phyloP scores from a whole-genome alignment of 2,888 invertebrate genomes.

The Fissipunctia ypsillon region DNA sequence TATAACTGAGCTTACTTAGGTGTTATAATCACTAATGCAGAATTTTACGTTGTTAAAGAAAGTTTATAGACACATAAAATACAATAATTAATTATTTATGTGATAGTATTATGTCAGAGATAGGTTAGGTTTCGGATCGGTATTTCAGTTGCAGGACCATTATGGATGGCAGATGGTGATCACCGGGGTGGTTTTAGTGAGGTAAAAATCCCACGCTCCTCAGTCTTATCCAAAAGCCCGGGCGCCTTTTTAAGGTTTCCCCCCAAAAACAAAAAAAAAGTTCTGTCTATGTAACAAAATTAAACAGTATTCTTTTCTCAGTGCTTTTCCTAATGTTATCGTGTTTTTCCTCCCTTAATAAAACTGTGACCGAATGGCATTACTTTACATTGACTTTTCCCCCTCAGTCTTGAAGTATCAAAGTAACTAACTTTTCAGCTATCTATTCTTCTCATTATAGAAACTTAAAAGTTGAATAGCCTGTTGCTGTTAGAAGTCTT shows the following conservation, averaged over 20 bases:
- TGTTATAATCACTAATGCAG: not conserved
- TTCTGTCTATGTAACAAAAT: not conserved
- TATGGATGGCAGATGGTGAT: not conserved
- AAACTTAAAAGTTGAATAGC: not conserved
- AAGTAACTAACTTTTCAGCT: constrained; percentile 1
- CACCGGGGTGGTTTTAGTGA: not conserved
- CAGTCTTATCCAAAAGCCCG: not conserved
- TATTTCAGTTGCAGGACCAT: too few species aligned
- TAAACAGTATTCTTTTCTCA: not conserved
- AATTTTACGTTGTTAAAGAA: not conserved
- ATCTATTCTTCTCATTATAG: not conserved
- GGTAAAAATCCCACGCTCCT: not conserved
- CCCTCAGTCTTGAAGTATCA: not conserved
- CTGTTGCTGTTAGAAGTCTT: not conserved
- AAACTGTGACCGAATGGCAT: not conserved
- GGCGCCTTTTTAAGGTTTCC: not conserved
- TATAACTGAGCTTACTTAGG: not conserved
- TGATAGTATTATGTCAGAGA: not conserved
- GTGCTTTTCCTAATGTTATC: not conserved
- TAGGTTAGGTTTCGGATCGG: not conserved
- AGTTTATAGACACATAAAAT: not conserved
- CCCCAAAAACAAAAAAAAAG: not conserved
- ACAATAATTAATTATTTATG: not conserved
- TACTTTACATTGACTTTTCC: too few species aligned
- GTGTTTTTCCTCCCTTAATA: not conserved